phyloP scores from a whole-genome alignment of 2,113 vertebrate species.

The Cyprinodon variegatus region DNA sequence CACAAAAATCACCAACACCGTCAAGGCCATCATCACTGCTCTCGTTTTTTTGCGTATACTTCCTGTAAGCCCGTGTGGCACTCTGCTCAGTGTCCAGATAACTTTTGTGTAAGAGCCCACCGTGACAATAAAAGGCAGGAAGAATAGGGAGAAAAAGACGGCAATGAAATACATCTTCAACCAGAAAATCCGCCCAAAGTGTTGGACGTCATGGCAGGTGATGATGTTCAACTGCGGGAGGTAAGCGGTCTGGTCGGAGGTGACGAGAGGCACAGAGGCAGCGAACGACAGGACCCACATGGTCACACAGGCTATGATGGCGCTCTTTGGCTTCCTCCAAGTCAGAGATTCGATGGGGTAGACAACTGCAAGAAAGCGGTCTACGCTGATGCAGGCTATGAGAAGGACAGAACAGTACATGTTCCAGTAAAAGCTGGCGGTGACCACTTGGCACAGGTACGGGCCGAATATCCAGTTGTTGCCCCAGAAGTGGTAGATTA shows the following conservation, averaged over 20 bases:
- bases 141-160: slow-evolving; percentile 85
- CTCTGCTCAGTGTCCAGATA: slow-evolving; percentile 73
- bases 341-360: slow-evolving; percentile 89
- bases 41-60: slow-evolving; percentile 78
- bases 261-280: slow-evolving; percentile 84
- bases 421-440: slow-evolving; percentile 91
- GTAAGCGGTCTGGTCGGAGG: slow-evolving; percentile 82
- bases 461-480: slow-evolving; percentile 89
- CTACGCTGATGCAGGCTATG: slow-evolving; percentile 89
- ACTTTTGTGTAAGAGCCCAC: slow-evolving; percentile 84
- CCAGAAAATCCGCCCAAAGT: slow-evolving; percentile 13
- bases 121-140: slow-evolving; percentile 86
- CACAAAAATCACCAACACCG: slow-evolving; percentile 89
- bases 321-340: slow-evolving; percentile 83
- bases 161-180: slow-evolving; percentile 84
- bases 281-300: slow-evolving; percentile 86
- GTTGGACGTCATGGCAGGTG: slow-evolving; percentile 83
- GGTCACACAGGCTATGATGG: slow-evolving; percentile 75
- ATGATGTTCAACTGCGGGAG: slow-evolving; percentile 83
- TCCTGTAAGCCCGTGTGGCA: slow-evolving; percentile 55
- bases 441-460: slow-evolving; percentile 84
- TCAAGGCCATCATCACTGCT: slow-evolving; percentile 83
- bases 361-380: slow-evolving; percentile 91
- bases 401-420: slow-evolving; percentile 95
- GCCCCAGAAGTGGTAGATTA: slow-evolving; percentile 88